Conservation (phyloP, 2,113 vertebrate genomes). For the Dicentrarchus labrax region DNA sequence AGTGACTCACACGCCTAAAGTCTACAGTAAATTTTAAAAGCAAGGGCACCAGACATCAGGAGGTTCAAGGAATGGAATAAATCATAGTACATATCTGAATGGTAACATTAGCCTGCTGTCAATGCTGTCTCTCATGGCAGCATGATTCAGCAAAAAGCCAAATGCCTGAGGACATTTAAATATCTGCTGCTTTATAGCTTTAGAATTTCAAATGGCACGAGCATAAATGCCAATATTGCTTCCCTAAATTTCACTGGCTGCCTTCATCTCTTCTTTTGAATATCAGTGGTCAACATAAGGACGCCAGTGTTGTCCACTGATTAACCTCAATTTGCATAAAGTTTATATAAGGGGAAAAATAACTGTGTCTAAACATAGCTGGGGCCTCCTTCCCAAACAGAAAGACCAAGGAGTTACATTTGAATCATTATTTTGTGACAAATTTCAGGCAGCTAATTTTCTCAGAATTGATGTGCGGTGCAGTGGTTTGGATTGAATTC, state of each 20-base stretch:
- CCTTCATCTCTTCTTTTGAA: constrained; percentile 41
- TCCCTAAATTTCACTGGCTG: constrained; percentile 9
- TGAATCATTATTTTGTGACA: neutral
- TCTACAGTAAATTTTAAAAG: neutral
- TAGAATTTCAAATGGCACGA: constrained; percentile 48
- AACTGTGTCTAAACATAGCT: neutral
- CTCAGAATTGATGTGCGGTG: neutral
- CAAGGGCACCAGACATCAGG: neutral
- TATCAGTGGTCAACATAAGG: constrained; percentile 20
- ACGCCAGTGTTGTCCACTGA: constrained; percentile 1
- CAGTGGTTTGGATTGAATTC: constrained; percentile 14
- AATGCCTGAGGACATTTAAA: constrained; percentile 19
- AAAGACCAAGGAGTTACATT: neutral
- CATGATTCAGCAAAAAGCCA: constrained; percentile 50
- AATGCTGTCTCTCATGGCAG: constrained; percentile 11
- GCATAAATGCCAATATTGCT: constrained; percentile 24
- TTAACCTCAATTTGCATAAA: constrained; percentile 42
- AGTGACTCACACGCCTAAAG: neutral
- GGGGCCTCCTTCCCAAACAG: neutral
- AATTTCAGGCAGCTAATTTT: constrained; percentile 1
- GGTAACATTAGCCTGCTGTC: neutral
- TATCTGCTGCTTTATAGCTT: constrained; percentile 33
- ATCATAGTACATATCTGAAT: neutral
- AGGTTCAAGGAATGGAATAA: neutral
- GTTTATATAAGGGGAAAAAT: neutral